phyloP scores from a whole-genome alignment of 2,113 vertebrate genomes.

The Saguinus imperator region DNA sequence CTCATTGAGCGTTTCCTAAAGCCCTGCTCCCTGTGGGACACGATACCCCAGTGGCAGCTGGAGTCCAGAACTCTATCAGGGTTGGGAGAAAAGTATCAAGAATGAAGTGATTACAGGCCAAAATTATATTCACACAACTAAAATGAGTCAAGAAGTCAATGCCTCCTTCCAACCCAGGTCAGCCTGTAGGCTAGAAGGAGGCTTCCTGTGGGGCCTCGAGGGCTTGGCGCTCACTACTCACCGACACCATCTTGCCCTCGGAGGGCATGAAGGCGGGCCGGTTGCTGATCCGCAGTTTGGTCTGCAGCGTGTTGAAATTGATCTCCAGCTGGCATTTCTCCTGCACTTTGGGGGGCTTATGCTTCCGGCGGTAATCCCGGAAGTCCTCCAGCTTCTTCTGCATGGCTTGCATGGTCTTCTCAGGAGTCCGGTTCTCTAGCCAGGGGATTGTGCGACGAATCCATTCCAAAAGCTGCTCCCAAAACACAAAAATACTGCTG shows the following conservation, averaged over 20 bases:
- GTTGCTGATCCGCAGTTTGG: constrained; percentile 97
- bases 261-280: constrained; percentile 99
- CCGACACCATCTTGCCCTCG: constrained; percentile 99
- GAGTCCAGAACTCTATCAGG: rapidly evolving
- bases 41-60: rapidly evolving
- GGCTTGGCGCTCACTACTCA: constrained; percentile 78
- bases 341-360: constrained; percentile 98
- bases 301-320: constrained; percentile 99
- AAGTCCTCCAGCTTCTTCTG: constrained; percentile 98
- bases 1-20: rapidly evolving
- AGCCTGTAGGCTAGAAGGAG: neutral
- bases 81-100: neutral
- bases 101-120: neutral
- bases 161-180: neutral
- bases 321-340: constrained; percentile 99
- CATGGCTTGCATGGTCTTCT: constrained; percentile 97
- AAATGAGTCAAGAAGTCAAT: neutral
- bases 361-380: constrained; percentile 96
- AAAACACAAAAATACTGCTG: constrained; percentile 21
- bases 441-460: constrained; percentile 97
- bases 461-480: constrained; percentile 93
- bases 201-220: rapidly evolving
- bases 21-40: neutral
- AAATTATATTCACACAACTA: neutral
- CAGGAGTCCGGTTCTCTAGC: constrained; percentile 95